Evolutionary conservation across 1,140 invertebrate genomes (phyloP).

Genomic region (Listronotus oregonensis): DNA sequence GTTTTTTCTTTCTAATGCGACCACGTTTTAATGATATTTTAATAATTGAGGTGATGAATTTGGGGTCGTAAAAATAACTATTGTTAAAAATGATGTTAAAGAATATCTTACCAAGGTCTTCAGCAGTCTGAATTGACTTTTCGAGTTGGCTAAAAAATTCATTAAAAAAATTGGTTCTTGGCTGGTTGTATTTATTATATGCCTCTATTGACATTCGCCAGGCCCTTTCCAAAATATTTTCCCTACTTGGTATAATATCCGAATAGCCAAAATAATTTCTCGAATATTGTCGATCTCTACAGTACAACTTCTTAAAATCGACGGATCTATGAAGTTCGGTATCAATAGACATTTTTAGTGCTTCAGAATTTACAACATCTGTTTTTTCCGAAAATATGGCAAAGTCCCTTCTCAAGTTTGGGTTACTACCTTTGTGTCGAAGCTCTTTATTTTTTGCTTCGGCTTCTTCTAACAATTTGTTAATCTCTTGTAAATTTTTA

Average conservation of each 20-base stretch:
- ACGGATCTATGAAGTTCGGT: not conserved
- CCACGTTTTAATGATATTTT: no score
- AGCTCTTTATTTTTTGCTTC: slow-evolving; percentile 17
- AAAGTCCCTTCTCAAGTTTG: not conserved
- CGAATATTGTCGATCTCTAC: not conserved
- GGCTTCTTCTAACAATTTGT: slow-evolving; percentile 31
- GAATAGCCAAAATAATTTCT: slow-evolving; percentile 29
- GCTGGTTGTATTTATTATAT: slow-evolving; percentile 15
- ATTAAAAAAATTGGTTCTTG: slow-evolving; percentile 19
- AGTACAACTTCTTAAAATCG: slow-evolving; percentile 8
- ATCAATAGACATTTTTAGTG: slow-evolving; percentile 22
- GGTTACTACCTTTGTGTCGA: not conserved
- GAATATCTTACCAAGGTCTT: slow-evolving; percentile 24
- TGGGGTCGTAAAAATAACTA: no score
- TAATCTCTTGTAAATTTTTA: slow-evolving; percentile 29
- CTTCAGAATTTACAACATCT: slow-evolving; percentile 2
- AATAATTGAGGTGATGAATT: no score
- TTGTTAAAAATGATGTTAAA: no score
- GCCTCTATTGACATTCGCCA: slow-evolving; percentile 26
- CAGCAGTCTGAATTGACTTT: slow-evolving; percentile 22
- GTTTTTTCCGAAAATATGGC: slow-evolving; percentile 5
- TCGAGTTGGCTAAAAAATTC: slow-evolving; percentile 22
- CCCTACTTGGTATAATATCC: slow-evolving; percentile 27
- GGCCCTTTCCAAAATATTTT: slow-evolving; percentile 32
- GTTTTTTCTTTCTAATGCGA: no score